A percentile compares a stretch with the other conserved stretches of the same genome.
Conservation (phyloP, 2,888 invertebrate species). For the Xylophagus ater region DNA sequence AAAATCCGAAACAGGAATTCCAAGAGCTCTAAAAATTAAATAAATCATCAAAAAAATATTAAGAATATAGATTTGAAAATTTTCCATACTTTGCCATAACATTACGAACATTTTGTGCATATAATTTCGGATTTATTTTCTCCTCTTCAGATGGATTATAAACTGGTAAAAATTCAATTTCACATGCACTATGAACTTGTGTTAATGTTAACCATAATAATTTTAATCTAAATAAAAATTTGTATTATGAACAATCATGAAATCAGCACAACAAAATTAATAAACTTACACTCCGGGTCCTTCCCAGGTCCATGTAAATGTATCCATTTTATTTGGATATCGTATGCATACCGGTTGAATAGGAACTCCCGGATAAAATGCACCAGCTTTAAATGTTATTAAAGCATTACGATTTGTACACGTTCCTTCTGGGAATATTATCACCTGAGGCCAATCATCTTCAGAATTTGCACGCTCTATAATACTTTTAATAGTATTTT, state of each 20-base stretch:
- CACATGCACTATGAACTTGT: constrained; percentile 75
- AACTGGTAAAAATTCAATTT: constrained; percentile 87
- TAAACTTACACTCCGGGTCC: constrained; percentile 84
- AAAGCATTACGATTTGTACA: constrained; percentile 89
- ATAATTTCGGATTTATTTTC: constrained; percentile 74
- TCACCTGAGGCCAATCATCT: constrained; percentile 83
- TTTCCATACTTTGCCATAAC: constrained; percentile 78
- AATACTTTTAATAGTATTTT: constrained; percentile 82
- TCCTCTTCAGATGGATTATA: constrained; percentile 81
- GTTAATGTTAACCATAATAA: constrained; percentile 81
- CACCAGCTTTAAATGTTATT: constrained; percentile 83
- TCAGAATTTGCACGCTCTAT: constrained; percentile 71
- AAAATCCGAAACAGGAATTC: constrained; percentile 79
- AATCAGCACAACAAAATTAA: constrained; percentile 1
- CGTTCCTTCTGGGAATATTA: constrained; percentile 94
- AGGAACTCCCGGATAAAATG: constrained; percentile 91
- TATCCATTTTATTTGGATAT: constrained; percentile 81
- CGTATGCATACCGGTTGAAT: constrained; percentile 88
- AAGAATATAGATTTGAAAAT: not conserved
- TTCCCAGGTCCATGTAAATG: constrained; percentile 91
- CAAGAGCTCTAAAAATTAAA: constrained; percentile 55
- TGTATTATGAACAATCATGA: not conserved
- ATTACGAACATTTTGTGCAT: constrained; percentile 77
- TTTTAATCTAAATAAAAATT: constrained; percentile 51
- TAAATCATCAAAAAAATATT: not conserved